Conservation (phyloP, 2,888 invertebrate genomes). For the Ochropacha duplaris region DNA sequence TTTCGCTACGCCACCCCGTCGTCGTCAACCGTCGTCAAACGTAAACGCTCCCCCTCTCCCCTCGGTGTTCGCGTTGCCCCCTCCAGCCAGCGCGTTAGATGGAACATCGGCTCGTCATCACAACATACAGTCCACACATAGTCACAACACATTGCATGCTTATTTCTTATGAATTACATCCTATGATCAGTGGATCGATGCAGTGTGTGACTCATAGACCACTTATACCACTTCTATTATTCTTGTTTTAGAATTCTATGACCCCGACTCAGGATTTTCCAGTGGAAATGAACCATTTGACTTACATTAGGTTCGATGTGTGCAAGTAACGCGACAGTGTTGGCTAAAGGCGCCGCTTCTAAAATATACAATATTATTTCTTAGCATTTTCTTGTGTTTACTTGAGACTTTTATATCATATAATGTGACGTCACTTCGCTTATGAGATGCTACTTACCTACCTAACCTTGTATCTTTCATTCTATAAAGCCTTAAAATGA, state of each 20-base stretch:
- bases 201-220: no score
- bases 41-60: no score
- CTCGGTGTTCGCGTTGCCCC: no score
- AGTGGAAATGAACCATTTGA: conserved; percentile 46
- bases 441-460: neutral
- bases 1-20: no score
- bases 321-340: neutral
- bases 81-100: no score
- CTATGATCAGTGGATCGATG: no score
- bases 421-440: neutral
- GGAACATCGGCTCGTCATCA: no score
- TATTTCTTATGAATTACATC: no score
- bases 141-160: neutral
- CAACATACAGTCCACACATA: no score
- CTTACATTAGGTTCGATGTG: conserved; percentile 37
- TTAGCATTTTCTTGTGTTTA: neutral
- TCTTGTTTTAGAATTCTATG: conserved; percentile 11
- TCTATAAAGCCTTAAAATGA: no score
- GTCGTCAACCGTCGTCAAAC: no score
- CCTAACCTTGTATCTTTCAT: no score
- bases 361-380: neutral
- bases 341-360: neutral
- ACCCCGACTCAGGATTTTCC: conserved; percentile 37
- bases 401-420: neutral
- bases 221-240: neutral